A percentile compares a stretch with the other conserved stretches of the same genome.
Evolutionary conservation across 2,888 invertebrate species (phyloP).

Genomic region (Fragum fragum): DNA sequence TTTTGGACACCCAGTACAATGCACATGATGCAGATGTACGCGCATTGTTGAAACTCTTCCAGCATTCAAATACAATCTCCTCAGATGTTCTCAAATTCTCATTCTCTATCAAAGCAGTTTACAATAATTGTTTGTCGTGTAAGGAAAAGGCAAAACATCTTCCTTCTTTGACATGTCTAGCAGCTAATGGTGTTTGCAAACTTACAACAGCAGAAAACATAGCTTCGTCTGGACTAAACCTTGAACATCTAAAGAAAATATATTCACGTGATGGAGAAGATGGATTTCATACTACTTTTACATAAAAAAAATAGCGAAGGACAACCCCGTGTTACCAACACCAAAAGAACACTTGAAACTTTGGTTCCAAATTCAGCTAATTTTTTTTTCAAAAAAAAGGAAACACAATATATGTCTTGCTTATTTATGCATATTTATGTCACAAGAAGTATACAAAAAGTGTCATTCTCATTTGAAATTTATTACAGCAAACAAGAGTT

Average conservation of each 20-base stretch:
- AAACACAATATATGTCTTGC: neutral
- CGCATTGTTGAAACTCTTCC: too few species aligned
- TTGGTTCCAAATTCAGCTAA: neutral
- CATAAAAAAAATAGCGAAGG: neutral
- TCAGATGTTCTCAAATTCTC: conserved; percentile 24
- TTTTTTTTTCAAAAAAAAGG: conserved; percentile 1
- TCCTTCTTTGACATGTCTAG: conserved; percentile 17
- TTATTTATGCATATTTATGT: too few species aligned
- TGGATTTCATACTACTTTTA: conserved; percentile 24
- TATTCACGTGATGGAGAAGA: conserved; percentile 31
- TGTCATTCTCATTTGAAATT: too few species aligned
- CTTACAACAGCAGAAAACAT: conserved; percentile 33
- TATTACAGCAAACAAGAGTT: too few species aligned
- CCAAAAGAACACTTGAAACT: conserved; percentile 4
- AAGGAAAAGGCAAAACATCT: conserved; percentile 43
- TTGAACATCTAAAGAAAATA: too few species aligned
- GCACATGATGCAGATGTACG: conserved; percentile 34
- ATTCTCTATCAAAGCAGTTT: conserved; percentile 19
- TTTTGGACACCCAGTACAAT: conserved; percentile 2
- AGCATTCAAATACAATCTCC: neutral
- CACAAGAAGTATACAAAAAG: too few species aligned
- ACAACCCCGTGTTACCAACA: conserved; percentile 7
- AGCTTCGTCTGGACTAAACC: conserved; percentile 22
- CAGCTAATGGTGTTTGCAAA: conserved; percentile 36
- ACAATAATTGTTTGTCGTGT: conserved; percentile 1